Evolutionary conservation across 2,888 invertebrate genomes (phyloP).

Genomic region (Erpobdella octoculata): DNA sequence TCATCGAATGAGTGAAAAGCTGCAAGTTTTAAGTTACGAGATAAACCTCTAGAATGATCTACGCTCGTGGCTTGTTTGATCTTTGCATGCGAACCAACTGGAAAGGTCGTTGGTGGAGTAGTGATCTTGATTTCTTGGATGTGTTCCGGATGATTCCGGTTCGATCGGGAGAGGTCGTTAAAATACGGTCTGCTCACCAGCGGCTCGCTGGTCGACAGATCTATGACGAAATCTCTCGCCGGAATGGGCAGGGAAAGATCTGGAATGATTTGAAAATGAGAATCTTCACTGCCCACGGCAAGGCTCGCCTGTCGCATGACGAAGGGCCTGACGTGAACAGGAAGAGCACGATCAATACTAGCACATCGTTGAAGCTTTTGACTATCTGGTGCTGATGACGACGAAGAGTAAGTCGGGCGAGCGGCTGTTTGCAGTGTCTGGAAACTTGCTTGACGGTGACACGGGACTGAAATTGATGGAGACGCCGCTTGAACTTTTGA

Average conservation of each 20-base stretch:
- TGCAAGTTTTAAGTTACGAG: not conserved
- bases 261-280: not conserved
- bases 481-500: too few relatives aligned
- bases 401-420: not conserved
- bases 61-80: conserved; percentile 3
- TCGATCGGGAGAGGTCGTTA: too few relatives aligned
- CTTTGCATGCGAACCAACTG: too few relatives aligned
- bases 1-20: not conserved
- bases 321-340: not conserved
- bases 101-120: too few relatives aligned
- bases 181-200: not conserved
- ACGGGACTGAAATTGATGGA: too few relatives aligned
- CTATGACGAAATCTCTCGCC: conserved; percentile 4
- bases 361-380: not conserved
- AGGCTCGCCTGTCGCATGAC: not conserved
- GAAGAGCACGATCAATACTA: not conserved
- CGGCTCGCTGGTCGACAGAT: conserved; percentile 5
- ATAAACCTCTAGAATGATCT: not conserved
- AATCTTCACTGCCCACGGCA: not conserved
- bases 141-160: too few relatives aligned
- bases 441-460: too few relatives aligned
- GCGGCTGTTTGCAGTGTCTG: too few relatives aligned
- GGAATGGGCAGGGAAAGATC: not conserved
- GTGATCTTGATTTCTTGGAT: too few relatives aligned
- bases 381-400: not conserved